Evolutionary conservation across 2,888 invertebrate species (phyloP).

Genomic region (Strigamia transsilvanica): DNA sequence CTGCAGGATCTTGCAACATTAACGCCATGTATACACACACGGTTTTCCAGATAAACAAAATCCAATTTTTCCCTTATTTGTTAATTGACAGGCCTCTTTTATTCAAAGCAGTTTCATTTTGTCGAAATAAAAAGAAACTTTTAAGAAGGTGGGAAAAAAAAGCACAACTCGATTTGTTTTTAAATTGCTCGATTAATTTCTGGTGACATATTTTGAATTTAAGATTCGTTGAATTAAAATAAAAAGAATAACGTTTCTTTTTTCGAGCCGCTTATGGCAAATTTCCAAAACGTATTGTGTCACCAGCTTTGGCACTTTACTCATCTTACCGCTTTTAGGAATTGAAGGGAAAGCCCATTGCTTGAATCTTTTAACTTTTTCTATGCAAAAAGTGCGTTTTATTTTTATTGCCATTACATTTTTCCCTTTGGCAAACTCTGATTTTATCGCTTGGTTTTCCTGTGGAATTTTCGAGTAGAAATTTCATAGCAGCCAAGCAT

Average conservation of each 20-base stretch:
- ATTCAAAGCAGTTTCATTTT: too few species aligned
- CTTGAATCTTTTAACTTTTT: slow-evolving; percentile 14
- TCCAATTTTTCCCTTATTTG: too few species aligned
- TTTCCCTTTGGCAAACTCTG: slow-evolving; percentile 4
- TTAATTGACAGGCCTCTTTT: too few species aligned
- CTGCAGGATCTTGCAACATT: too few species aligned
- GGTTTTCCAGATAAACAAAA: too few species aligned
- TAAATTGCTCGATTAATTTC: slow-evolving; percentile 34
- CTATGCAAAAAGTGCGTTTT: slow-evolving; percentile 18
- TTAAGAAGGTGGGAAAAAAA: neutral
- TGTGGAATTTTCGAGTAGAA: neutral
- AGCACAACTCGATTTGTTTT: slow-evolving; percentile 10
- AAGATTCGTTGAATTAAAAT: slow-evolving; percentile 26
- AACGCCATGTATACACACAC: too few species aligned
- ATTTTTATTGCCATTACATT: slow-evolving; percentile 26
- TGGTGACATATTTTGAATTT: slow-evolving; percentile 25
- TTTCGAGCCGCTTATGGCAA: slow-evolving; percentile 28
- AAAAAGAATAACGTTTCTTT: slow-evolving; percentile 10
- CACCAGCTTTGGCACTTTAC: slow-evolving; percentile 44
- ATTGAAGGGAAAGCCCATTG: slow-evolving; percentile 31
- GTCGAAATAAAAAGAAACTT: neutral
- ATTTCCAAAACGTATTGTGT: slow-evolving; percentile 47
- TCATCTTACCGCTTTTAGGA: slow-evolving; percentile 37
- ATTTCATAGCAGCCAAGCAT: slow-evolving; percentile 37
- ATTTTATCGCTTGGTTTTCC: slow-evolving; percentile 21